These are phyloP conservation scores for Lepidurus arcticus DNA, from an alignment of 1,140 invertebrate species.

Conservation along the genomic window DNA sequence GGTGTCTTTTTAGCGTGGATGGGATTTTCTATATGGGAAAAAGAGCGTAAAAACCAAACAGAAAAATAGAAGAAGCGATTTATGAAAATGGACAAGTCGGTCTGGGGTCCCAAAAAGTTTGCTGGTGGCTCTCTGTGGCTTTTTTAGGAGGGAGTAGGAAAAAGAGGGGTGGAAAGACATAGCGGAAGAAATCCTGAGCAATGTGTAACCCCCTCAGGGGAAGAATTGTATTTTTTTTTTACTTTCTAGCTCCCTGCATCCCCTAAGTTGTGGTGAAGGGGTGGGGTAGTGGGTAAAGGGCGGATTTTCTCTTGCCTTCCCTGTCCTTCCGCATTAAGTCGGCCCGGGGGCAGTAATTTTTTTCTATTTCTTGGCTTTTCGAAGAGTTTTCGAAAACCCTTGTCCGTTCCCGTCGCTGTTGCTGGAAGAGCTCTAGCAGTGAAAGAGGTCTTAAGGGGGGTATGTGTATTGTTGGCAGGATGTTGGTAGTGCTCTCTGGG, in stretches of 20 bases:
- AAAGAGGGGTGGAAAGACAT: neutral
- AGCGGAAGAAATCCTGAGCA: neutral
- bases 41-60: neutral
- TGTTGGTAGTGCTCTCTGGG: constrained; percentile 11
- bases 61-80: neutral
- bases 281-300: neutral
- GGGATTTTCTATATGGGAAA: neutral
- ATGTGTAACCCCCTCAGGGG: neutral
- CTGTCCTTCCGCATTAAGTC: constrained; percentile 14
- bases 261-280: neutral
- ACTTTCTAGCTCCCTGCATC: neutral
- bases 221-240: neutral
- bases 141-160: neutral
- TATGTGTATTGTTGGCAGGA: constrained; percentile 15
- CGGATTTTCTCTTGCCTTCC: neutral
- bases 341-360: neutral
- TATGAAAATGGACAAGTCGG: constrained; percentile 15
- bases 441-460: constrained; percentile 15
- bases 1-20: neutral
- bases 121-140: neutral
- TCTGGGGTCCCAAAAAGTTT: neutral
- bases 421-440: neutral
- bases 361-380: neutral
- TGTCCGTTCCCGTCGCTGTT: neutral
- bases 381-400: neutral